A percentile compares a stretch with the other conserved stretches of the same genome.
These are phyloP conservation scores for Leucophora obtusa DNA, from an alignment of 2,888 invertebrate genomes.

Conservation along the genomic window DNA sequence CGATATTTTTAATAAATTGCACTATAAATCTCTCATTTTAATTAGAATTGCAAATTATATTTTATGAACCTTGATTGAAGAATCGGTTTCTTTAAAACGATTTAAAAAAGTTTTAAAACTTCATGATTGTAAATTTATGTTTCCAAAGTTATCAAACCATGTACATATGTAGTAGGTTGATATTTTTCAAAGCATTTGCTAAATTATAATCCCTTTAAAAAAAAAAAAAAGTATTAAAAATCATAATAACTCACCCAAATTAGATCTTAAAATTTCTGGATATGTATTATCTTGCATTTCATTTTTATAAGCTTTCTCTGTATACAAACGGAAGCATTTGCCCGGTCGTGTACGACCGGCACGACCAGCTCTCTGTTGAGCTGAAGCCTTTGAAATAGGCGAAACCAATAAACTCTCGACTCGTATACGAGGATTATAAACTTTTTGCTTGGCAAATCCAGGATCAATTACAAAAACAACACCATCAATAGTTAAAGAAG, in stretches of 20 bases:
- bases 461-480: conserved; percentile 99
- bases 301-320: conserved; percentile 95
- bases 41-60: no score
- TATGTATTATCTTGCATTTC: conserved; percentile 99
- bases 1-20: no score
- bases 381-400: conserved; percentile 99
- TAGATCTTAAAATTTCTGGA: conserved; percentile 91
- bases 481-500: conserved; percentile 98
- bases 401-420: conserved; percentile 99
- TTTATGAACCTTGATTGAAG: no score
- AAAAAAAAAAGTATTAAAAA: no score
- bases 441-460: conserved; percentile 99
- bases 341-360: conserved; percentile 99
- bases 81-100: no score
- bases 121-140: no score
- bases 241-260: conserved; percentile 72
- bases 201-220: no score
- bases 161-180: no score
- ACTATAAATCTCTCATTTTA: no score
- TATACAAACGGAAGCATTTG: conserved; percentile 97
- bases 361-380: conserved; percentile 98
- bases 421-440: conserved; percentile 84
- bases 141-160: no score
- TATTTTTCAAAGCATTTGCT: no score
- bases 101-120: no score